Conservation (phyloP, 2,113 vertebrate species). For the Neolamprologus cancellatus region DNA sequence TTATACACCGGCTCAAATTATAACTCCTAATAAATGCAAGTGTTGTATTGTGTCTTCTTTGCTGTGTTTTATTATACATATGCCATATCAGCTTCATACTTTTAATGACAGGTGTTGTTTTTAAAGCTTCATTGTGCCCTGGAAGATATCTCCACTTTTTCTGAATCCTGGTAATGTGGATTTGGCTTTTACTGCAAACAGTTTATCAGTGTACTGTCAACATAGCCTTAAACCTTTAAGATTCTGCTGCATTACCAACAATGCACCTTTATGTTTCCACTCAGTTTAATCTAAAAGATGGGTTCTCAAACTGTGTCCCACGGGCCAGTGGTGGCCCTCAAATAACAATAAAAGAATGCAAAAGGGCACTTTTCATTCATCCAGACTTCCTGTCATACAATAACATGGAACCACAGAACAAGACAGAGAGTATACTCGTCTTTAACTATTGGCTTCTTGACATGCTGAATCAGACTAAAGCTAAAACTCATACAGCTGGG, state of each 20-base stretch:
- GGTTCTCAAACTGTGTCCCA: accelerated
- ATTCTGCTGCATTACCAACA: background rate
- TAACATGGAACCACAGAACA: background rate
- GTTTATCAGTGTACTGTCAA: background rate
- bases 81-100: background rate
- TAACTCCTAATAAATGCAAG: background rate
- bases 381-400: background rate
- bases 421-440: background rate
- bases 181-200: background rate
- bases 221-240: background rate
- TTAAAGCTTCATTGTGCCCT: background rate
- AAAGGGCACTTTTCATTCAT: background rate
- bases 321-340: background rate
- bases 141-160: background rate
- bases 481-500: background rate
- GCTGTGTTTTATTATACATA: background rate
- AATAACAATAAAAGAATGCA: background rate
- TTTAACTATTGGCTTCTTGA: background rate
- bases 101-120: background rate
- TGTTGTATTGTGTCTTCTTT: background rate
- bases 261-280: background rate
- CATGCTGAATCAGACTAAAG: background rate
- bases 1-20: background rate
- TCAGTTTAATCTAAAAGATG: background rate
- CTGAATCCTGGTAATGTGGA: background rate